Evolutionary conservation across 2,113 vertebrate genomes (phyloP), one percentile per base, ranked within the genome.

Genomic region (Melozone crissalis): DNA sequence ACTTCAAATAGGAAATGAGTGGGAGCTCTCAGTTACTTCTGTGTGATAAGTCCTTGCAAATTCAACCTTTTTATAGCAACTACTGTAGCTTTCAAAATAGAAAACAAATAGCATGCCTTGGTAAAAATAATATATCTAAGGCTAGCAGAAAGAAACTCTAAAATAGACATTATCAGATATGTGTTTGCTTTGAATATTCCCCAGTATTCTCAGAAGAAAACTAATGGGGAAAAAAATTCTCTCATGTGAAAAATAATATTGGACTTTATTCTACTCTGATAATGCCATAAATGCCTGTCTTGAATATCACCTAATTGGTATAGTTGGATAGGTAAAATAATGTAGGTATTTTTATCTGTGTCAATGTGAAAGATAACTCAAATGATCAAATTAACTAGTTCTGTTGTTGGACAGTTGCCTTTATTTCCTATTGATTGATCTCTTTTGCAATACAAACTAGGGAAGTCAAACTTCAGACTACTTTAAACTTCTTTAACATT

Each of bases 61-160:
- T 95, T 94, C 96, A 96, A 95, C 94, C 94, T 97, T 96, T 96
- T 96, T 96, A 96, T 96, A 96, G 94, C 90, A 96, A 93, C 90
- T 92, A 96, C 83, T 89, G 90, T 93, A 90, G 90, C 76, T 95
- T 97, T 95, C 94, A 94, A 97, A 97, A 96, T 86, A 96, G 94
- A 95, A 97, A 96, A 96, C 88, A 96, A 96, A 95, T 92, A 96
- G 80, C 88, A 94, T 71, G 83, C 73, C 80, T 92, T 90, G 57
- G 76, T 93, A 94, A 96, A 95, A 94, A 94, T 90, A 96, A 96
- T 87, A 30, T 39, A 81, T 74, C 94, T 84, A 93, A 87, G 88
- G 80, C 73, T 81, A 92, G 73, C 74, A 94, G 61, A 96, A 93
- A 90, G 79, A 76, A 96, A 81, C 41, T 76, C 65, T 73, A 82